phyloP scores from a whole-genome alignment of 2,113 vertebrate genomes.

The Oncorhynchus gorbuscha region DNA sequence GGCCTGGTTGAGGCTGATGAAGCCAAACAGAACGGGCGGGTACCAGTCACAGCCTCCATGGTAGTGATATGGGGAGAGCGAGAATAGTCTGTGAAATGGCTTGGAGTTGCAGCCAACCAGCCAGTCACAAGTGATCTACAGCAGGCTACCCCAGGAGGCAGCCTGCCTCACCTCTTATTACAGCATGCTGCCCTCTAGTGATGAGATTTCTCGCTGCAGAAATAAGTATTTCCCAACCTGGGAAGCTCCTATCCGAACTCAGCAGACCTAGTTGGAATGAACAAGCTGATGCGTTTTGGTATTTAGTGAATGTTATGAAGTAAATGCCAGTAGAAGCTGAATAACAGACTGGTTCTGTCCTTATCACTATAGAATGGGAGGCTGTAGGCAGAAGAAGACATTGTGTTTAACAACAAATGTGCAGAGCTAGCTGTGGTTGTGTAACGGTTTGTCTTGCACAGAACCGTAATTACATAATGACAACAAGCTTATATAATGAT shows the following conservation, averaged over 20 bases:
- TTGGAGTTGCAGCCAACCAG: background rate
- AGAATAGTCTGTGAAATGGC: background rate
- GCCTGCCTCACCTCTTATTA: background rate
- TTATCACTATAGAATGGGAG: background rate
- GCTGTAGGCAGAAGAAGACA: background rate
- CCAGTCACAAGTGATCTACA: background rate
- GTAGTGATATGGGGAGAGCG: background rate
- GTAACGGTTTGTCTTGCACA: background rate
- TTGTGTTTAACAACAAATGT: background rate
- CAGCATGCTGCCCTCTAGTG: conserved; percentile 47
- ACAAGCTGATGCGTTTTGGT: background rate
- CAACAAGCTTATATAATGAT: conserved; percentile 2
- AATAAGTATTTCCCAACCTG: background rate
- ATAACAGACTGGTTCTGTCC: background rate
- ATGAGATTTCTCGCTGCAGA: background rate
- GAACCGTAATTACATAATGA: conserved; percentile 1
- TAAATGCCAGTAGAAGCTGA: background rate
- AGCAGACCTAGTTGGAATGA: background rate
- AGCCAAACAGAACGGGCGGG: background rate
- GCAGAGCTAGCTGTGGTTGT: background rate
- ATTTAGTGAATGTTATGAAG: background rate
- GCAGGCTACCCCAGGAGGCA: background rate
- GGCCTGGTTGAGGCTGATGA: background rate
- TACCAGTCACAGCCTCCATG: background rate
- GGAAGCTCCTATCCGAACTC: background rate